A percentile compares a stretch with the other conserved stretches of the same genome.
These are phyloP conservation scores for Scolopax mira DNA, from an alignment of 2,113 vertebrate genomes.

Conservation along the genomic window DNA sequence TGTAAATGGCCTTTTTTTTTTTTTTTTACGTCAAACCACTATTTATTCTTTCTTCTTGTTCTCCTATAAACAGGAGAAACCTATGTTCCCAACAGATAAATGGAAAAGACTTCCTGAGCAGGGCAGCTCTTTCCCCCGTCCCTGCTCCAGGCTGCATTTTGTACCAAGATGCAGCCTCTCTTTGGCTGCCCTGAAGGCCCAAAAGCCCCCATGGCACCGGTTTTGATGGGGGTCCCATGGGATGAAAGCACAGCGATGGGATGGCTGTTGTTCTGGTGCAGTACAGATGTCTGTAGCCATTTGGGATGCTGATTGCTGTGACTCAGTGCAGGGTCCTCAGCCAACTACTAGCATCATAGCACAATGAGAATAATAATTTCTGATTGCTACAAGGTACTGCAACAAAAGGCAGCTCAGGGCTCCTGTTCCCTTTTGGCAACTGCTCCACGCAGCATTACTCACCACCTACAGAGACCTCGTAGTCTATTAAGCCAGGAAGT, in stretches of 20 bases:
- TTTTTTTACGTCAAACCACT: neutral
- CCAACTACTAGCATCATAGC: slow-evolving; percentile 12
- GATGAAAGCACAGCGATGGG: neutral
- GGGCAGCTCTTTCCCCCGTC: neutral
- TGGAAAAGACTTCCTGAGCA: neutral
- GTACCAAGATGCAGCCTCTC: neutral
- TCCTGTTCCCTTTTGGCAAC: slow-evolving; percentile 49
- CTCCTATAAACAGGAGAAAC: neutral
- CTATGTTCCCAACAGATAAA: neutral
- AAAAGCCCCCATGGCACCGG: neutral
- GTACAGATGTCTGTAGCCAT: neutral
- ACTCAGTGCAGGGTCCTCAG: neutral
- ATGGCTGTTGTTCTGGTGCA: neutral
- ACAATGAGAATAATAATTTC: neutral
- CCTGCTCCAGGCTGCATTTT: neutral
- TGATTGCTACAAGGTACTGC: neutral
- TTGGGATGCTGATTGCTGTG: neutral
- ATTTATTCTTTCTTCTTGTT: neutral
- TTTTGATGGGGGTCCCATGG: neutral
- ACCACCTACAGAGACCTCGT: slow-evolving; percentile 30
- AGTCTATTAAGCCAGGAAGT: neutral
- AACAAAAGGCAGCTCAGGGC: neutral
- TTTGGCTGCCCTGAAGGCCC: neutral
- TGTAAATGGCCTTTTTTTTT: neutral
- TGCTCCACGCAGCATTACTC: slow-evolving; percentile 2